These are phyloP conservation scores for Agrilus mali DNA, from an alignment of 2,888 invertebrate species.

Conservation along the genomic window DNA sequence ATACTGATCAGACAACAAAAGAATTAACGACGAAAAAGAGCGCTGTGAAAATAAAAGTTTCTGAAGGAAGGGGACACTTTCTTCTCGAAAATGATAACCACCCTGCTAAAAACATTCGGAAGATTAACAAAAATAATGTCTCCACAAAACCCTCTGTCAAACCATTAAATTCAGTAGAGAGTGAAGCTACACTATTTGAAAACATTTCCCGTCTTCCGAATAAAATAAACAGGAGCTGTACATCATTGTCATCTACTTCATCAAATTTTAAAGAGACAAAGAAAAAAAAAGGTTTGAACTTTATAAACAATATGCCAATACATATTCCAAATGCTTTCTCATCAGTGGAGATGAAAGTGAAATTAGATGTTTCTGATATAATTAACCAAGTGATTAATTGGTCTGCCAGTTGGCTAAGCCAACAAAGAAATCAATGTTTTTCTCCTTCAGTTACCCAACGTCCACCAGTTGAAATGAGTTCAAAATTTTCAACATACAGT, in stretches of 20 bases:
- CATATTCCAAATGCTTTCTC: no score
- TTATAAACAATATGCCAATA: no score
- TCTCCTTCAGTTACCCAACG: constrained; percentile 43
- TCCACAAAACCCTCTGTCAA: no score
- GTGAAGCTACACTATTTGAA: no score
- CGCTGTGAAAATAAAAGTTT: constrained; percentile 25
- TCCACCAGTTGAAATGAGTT: constrained; percentile 40
- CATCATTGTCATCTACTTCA: no score
- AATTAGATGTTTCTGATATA: constrained; percentile 32
- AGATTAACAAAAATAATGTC: background rate
- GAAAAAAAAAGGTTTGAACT: no score
- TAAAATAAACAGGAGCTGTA: no score
- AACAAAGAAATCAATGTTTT: constrained; percentile 36
- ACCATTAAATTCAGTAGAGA: no score
- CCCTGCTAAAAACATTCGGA: background rate
- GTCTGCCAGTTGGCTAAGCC: constrained; percentile 54
- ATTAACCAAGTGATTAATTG: constrained; percentile 46
- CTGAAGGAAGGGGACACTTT: constrained; percentile 15
- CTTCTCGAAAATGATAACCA: constrained; percentile 4
- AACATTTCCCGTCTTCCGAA: no score
- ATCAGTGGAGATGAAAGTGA: no score
- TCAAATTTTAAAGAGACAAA: no score
- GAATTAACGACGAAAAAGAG: constrained; percentile 19
- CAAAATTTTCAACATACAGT: constrained; percentile 40
- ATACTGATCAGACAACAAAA: constrained; percentile 12